Percentiles rank a stretch among this genome's conserved stretches.
These are phyloP conservation scores for Lepidurus arcticus DNA, from an alignment of 1,140 invertebrate genomes.

Conservation along the genomic window DNA sequence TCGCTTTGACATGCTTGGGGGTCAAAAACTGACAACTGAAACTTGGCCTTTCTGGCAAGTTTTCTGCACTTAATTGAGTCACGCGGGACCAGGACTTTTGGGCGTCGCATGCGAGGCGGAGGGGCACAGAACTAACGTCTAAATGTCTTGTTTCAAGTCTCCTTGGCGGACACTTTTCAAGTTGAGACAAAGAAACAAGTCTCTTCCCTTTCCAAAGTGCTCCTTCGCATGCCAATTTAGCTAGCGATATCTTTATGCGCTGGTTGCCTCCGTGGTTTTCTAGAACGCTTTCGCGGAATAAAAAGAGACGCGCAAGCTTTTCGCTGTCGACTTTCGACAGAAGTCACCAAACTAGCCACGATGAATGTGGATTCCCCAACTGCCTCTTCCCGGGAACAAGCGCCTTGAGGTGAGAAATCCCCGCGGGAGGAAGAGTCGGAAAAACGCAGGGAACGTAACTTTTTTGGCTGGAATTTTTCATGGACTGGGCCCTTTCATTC, in stretches of 20 bases:
- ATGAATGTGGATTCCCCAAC: background rate
- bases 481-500: background rate
- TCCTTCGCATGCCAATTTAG: background rate
- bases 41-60: background rate
- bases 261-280: background rate
- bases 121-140: background rate
- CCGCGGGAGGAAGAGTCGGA: background rate
- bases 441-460: background rate
- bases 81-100: background rate
- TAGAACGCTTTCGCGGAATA: background rate
- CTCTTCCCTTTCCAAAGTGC: background rate
- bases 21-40: background rate
- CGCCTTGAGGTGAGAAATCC: background rate
- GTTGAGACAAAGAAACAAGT: background rate
- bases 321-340: background rate
- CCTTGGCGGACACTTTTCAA: background rate
- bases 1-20: background rate
- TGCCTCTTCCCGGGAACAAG: background rate
- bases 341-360: background rate
- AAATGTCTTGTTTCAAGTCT: background rate
- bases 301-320: background rate
- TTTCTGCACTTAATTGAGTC: background rate
- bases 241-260: constrained; percentile 3
- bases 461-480: background rate
- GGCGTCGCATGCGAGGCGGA: background rate